Percentiles rank a stretch among this genome's conserved stretches.
Evolutionary conservation across 2,888 invertebrate species (phyloP).

Genomic region (Drosophila paracracens): DNA sequence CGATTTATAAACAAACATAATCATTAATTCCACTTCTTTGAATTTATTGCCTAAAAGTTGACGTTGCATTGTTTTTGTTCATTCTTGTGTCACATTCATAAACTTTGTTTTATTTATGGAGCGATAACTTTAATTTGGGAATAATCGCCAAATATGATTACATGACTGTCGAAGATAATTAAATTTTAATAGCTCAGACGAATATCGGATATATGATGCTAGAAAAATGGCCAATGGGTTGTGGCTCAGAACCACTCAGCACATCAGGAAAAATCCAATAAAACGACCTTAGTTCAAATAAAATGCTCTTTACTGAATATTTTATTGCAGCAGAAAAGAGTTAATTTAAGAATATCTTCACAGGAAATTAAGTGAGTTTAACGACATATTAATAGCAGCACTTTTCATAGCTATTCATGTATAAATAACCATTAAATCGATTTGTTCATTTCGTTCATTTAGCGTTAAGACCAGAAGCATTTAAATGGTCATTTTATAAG

Average conservation of each 20-base stretch:
- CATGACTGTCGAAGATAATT: neutral
- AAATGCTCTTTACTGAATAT: neutral
- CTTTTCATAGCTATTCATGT: neutral
- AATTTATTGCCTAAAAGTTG: neutral
- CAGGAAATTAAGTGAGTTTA: neutral
- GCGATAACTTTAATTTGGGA: neutral
- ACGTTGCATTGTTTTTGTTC: neutral
- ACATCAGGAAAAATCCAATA: neutral
- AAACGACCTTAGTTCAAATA: neutral
- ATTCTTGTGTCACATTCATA: neutral
- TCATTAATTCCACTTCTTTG: neutral
- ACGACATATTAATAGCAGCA: slow-evolving; percentile 14
- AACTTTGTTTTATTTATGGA: neutral
- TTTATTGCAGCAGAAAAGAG: neutral
- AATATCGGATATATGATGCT: neutral
- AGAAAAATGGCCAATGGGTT: neutral
- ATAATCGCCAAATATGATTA: neutral
- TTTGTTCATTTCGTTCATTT: slow-evolving; percentile 23
- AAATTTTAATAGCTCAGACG: neutral
- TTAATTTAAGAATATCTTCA: neutral
- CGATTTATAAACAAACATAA: neutral
- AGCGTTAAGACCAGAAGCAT: slow-evolving; percentile 14
- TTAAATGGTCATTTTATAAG: slow-evolving; percentile 25
- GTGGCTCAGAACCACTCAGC: neutral
- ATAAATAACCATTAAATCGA: slow-evolving; percentile 36